Conservation (phyloP, 2,113 vertebrate genomes). For the Crotalus tigris region DNA sequence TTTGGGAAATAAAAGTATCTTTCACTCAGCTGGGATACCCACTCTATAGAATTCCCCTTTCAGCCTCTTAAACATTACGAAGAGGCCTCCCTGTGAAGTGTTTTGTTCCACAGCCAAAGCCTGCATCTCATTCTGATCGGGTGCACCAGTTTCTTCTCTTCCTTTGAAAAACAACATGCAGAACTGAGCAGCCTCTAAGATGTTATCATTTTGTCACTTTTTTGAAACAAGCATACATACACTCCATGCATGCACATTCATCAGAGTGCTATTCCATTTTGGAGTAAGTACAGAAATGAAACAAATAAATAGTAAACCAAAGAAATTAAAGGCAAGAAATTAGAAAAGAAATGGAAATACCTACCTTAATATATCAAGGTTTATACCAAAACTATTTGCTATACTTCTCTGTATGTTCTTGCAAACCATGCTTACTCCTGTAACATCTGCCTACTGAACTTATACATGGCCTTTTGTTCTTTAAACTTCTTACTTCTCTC, state of each 20-base stretch:
- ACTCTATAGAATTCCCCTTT: slow-evolving; percentile 18
- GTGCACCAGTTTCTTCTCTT: slow-evolving; percentile 52
- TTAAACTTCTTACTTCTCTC: neutral
- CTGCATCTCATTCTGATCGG: slow-evolving; percentile 54
- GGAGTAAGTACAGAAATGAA: neutral
- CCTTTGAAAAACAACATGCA: slow-evolving; percentile 29
- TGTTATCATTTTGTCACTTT: slow-evolving; percentile 43
- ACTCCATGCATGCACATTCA: neutral
- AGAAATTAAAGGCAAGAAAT: neutral
- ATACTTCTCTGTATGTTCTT: neutral
- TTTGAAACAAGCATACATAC: neutral
- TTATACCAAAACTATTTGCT: neutral
- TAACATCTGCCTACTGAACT: neutral
- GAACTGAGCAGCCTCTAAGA: slow-evolving; percentile 48
- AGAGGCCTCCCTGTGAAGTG: slow-evolving; percentile 47
- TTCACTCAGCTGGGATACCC: slow-evolving; percentile 34
- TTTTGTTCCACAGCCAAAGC: slow-evolving; percentile 34
- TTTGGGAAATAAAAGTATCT: slow-evolving; percentile 52
- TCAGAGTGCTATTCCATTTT: neutral
- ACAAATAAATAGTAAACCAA: neutral
- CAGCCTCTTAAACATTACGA: slow-evolving; percentile 44
- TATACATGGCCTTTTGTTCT: neutral
- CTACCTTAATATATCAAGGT: neutral
- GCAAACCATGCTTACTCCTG: neutral
- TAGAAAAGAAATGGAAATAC: neutral